Evolutionary conservation across 2,888 invertebrate genomes (phyloP), one percentile per base, ranked within the genome.

Genomic region (Patella depressa): DNA sequence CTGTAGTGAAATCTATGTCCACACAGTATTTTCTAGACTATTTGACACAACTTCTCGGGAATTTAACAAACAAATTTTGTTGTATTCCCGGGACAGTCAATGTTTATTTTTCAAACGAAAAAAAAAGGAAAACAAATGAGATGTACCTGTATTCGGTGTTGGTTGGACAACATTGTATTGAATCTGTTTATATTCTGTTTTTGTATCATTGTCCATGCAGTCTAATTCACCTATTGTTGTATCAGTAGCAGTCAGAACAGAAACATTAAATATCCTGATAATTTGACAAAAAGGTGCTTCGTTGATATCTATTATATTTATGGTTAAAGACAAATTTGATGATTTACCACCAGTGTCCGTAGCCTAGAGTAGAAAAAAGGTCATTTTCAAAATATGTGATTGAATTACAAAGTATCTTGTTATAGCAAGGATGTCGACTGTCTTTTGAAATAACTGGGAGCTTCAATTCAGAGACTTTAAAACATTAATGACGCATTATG

Each of bases 301-400:
- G 69, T 79, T 79, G 45, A 77, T 74, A 29, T 79, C 76, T 11
- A 53, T 24, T 17, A 79, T 70, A 7, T 3, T 72, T 11, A 79
- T 55, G 3, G 53, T 34, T 14, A 79, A 45, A 2, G 59, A 77
- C 17, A 76, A 54, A 19, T 24, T 77, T 45, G 34, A 76, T 2
- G 65, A 29, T 59, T 53, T 53, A 0, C 55, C 73, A 19, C 71
- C 59, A 15, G 73, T 59, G 29, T 77, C 77, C 12, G 55, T 70
- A 9, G 59, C 73, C 77, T 77, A 15, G 53, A 65, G 24, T 24
- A 65, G 24, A 65, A 65, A 9, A 65, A 19, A 19, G 24, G 24
- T 24, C 12, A 11, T 24, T 1, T 45, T 45, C 45, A 45, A 9
- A 45, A 45, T 34, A 34, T 34, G 34, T 34, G 34, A 34, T 34